phyloP scores from a whole-genome alignment of 1,140 invertebrate genomes.

The Neelides sp. region DNA sequence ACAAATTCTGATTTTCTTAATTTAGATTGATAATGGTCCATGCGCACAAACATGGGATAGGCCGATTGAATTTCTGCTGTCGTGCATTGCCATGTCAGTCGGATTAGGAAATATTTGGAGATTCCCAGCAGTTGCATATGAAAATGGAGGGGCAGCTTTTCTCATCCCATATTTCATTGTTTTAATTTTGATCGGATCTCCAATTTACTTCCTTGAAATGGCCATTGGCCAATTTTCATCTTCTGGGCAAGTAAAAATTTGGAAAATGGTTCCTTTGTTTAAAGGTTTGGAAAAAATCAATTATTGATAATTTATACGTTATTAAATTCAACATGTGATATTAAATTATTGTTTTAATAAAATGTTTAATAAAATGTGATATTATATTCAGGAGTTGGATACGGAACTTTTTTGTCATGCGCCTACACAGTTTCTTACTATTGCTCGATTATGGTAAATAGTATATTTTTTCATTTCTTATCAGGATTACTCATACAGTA shows the following conservation, averaged over 20 bases:
- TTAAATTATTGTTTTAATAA: not conserved
- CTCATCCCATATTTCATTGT: slow-evolving; percentile 48
- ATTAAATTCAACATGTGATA: not conserved
- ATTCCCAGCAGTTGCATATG: slow-evolving; percentile 40
- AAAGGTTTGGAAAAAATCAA: not conserved
- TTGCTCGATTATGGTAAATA: slow-evolving; percentile 37
- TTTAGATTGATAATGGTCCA: too few species aligned
- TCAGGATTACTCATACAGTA: too few species aligned
- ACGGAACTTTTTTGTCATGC: slow-evolving; percentile 34
- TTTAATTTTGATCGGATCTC: slow-evolving; percentile 44
- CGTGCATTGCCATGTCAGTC: slow-evolving; percentile 36
- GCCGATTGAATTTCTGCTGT: slow-evolving; percentile 36
- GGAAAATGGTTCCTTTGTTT: slow-evolving; percentile 34
- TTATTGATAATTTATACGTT: not conserved
- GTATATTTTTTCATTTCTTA: too few species aligned
- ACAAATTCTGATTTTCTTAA: too few species aligned
- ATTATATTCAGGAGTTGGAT: slow-evolving; percentile 36
- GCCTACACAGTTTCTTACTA: slow-evolving; percentile 36
- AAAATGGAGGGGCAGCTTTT: slow-evolving; percentile 41
- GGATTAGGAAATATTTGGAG: slow-evolving; percentile 42
- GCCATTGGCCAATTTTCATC: slow-evolving; percentile 43
- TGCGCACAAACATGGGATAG: too few species aligned
- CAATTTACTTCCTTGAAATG: slow-evolving; percentile 42
- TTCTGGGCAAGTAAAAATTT: slow-evolving; percentile 36
- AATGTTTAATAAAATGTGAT: not conserved